Percentiles rank a stretch among this genome's conserved stretches.
phyloP scores from a whole-genome alignment of 2,113 vertebrate species.

The Microcebus griseorufus region DNA sequence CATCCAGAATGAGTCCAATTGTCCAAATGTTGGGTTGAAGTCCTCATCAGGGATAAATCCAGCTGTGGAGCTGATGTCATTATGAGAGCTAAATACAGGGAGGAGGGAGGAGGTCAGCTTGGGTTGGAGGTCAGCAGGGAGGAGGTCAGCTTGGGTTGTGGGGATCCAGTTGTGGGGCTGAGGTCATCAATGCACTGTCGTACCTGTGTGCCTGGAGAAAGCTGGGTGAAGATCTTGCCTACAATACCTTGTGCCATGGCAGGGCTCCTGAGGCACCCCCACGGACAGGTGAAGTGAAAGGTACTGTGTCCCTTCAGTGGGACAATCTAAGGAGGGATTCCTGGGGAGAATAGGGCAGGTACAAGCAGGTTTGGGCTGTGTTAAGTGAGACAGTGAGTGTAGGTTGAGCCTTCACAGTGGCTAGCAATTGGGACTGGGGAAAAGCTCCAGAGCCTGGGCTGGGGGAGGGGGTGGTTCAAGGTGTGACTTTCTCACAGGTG shows the following conservation, averaged over 20 bases:
- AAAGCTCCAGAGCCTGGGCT: not conserved
- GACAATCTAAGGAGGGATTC: not conserved
- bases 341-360: not conserved
- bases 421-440: not conserved
- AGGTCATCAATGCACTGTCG: not conserved
- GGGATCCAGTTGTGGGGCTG: not conserved
- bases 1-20: not conserved
- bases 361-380: not conserved
- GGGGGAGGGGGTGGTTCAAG: not conserved
- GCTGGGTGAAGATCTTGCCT: not conserved
- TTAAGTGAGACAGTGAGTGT: not conserved
- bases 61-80: not conserved
- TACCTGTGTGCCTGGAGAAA: not conserved
- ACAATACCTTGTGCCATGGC: not conserved
- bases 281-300: not conserved
- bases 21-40: not conserved
- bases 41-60: not conserved
- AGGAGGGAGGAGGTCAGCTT: not conserved
- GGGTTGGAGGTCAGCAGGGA: no score
- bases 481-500: not conserved
- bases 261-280: not conserved
- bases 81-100: not conserved
- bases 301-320: not conserved
- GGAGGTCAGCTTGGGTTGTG: not conserved
- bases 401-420: not conserved